Evolutionary conservation across 2,888 invertebrate genomes (phyloP), one percentile per base, ranked within the genome.

Genomic region (Plutella xylostella): DNA sequence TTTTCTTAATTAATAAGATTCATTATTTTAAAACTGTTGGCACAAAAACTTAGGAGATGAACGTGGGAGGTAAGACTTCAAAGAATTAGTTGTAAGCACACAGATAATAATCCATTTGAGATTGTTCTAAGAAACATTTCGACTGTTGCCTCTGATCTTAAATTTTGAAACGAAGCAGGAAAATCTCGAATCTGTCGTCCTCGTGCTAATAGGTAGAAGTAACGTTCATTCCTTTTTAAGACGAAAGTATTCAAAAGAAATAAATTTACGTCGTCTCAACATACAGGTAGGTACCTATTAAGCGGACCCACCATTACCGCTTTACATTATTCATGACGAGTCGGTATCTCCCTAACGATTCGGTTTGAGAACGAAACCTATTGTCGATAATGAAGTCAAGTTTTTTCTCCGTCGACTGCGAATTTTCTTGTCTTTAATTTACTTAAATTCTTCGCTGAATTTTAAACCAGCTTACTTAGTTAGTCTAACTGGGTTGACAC

Each of bases 321-420:
- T 57, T 68, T 78, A 71, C 73, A 78, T 80, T 78, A 79, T 82
- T 80, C 78, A 80, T 78, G 78, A 73, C 34, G 43, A 62, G 56
- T 56, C 64, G 55, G 60, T 74, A 69, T 73, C 71, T 72, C 65
- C 63, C 66, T 79, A 78, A 78, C 78, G 76, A 80, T 73, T 65
- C 60, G 66, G 68, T 68, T 67, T 66, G 67, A 68, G 68, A 72
- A 61, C 60, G 64, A 68, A 64, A 65, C 68, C 68, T 61, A 68
- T 68, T 63, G 67, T 63, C 68, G 65, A 74, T 82, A 79, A 80
- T 77, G 74, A 79, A 77, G 72, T 60, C 49, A 59, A 56, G 55
- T 73, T 72, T 73, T 72, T 68, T 65, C 61, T 66, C 58, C 58
- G 56, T 55, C 65, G 60, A 66, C 63, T 63, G 25, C 31, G 19